Evolutionary conservation across 2,888 invertebrate genomes (phyloP).

Genomic region (Blastobasis lacticolella): DNA sequence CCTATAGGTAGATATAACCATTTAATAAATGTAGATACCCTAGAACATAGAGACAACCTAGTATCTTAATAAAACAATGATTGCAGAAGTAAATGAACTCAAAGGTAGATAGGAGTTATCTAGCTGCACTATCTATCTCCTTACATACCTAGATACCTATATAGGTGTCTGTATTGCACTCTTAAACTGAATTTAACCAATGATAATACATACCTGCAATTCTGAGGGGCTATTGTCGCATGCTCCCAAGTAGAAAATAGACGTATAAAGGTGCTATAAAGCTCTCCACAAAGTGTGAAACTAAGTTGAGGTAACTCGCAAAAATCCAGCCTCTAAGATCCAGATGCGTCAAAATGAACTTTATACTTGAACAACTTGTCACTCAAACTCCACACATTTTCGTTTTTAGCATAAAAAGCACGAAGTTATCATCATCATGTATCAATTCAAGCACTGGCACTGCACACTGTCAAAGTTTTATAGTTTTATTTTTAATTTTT

Average conservation of each 20-base stretch:
- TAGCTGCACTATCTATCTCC: slow-evolving; percentile 9
- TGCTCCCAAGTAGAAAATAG: too few relatives aligned
- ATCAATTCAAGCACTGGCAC: too few relatives aligned
- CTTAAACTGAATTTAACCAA: slow-evolving; percentile 2
- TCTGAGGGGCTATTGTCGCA: background rate
- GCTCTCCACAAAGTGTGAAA: too few relatives aligned
- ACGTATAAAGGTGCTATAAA: too few relatives aligned
- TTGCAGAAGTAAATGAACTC: slow-evolving; percentile 1
- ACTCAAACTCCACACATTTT: slow-evolving; percentile 41
- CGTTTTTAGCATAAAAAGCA: slow-evolving; percentile 18
- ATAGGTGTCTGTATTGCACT: too few relatives aligned
- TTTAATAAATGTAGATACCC: background rate
- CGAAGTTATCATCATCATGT: slow-evolving; percentile 7
- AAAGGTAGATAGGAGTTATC: slow-evolving; percentile 1
- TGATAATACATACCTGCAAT: slow-evolving; percentile 23
- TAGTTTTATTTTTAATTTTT: background rate
- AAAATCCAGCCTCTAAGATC: slow-evolving; percentile 32
- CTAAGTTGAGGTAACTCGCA: slow-evolving; percentile 11
- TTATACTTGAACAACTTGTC: slow-evolving; percentile 55
- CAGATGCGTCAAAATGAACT: slow-evolving; percentile 26
- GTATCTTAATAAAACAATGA: background rate
- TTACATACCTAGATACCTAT: background rate
- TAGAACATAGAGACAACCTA: background rate
- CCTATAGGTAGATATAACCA: background rate
- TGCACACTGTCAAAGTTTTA: too few relatives aligned